phyloP scores from a whole-genome alignment of 2,113 vertebrate genomes.

The Protobothrops mucrosquamatus region DNA sequence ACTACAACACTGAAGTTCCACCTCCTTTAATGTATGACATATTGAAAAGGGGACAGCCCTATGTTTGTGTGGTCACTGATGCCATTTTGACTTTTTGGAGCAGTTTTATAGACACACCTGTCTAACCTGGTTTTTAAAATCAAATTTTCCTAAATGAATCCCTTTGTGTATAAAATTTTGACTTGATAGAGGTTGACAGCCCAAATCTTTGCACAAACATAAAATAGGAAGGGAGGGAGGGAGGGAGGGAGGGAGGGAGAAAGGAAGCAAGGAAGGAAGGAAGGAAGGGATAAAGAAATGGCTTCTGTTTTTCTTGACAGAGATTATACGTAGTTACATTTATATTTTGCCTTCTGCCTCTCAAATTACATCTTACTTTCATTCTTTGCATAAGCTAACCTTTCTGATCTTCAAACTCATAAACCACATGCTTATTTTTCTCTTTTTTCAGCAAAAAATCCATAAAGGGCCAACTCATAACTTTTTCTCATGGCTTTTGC shows the following conservation, averaged over 20 bases:
- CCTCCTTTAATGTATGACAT: background rate
- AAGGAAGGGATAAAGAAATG: background rate
- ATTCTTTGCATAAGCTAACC: background rate
- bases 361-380: background rate
- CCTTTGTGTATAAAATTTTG: background rate
- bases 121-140: background rate
- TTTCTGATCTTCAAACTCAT: background rate
- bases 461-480: background rate
- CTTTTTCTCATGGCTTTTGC: background rate
- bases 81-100: background rate
- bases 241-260: no score
- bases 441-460: background rate
- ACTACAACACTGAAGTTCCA: background rate
- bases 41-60: background rate
- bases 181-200: background rate
- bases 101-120: background rate
- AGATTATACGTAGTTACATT: background rate
- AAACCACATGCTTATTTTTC: background rate
- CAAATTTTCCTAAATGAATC: background rate
- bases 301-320: background rate
- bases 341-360: background rate
- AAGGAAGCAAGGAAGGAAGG: no score
- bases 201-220: background rate
- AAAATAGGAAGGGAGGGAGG: background rate
- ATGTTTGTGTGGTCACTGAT: background rate